Evolutionary conservation across 2,113 vertebrate species (phyloP).

Genomic region (Eira barbara): DNA sequence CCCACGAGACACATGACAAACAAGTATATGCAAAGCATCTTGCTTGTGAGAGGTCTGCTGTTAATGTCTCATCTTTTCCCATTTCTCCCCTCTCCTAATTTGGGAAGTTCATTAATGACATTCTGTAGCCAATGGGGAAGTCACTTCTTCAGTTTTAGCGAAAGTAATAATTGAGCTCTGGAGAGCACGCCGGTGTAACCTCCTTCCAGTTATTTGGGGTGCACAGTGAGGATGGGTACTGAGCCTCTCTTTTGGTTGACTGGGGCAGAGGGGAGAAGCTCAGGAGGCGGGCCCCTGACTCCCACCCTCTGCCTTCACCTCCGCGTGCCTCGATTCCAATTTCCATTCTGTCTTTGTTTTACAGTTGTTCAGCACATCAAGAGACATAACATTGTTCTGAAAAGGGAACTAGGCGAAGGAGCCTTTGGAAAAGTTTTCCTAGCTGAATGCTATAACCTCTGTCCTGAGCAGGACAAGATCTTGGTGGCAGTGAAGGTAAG

Average conservation of each 20-base stretch:
- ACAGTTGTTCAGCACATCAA: constrained; percentile 99
- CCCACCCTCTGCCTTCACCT: accelerated
- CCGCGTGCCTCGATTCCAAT: constrained; percentile 45
- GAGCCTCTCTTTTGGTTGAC: neutral
- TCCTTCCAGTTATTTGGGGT: neutral
- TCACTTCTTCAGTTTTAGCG: neutral
- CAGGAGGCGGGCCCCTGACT: neutral
- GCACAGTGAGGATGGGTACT: accelerated
- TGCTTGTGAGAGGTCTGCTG: neutral
- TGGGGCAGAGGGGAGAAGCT: neutral
- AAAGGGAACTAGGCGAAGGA: constrained; percentile 97
- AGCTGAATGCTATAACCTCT: constrained; percentile 97
- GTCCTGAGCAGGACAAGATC: constrained; percentile 96
- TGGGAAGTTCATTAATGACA: neutral
- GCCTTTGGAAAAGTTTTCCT: constrained; percentile 99
- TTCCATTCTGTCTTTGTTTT: constrained; percentile 74
- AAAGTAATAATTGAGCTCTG: neutral
- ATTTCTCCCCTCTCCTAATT: neutral
- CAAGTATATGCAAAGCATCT: neutral
- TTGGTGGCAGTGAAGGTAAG: constrained; percentile 99
- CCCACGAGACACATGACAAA: neutral
- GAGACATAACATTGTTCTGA: constrained; percentile 97
- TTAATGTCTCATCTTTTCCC: neutral
- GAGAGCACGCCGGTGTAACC: neutral
- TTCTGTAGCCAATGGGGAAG: neutral